phyloP scores from a whole-genome alignment of 2,113 vertebrate genomes.

The Corydoras sp. region DNA sequence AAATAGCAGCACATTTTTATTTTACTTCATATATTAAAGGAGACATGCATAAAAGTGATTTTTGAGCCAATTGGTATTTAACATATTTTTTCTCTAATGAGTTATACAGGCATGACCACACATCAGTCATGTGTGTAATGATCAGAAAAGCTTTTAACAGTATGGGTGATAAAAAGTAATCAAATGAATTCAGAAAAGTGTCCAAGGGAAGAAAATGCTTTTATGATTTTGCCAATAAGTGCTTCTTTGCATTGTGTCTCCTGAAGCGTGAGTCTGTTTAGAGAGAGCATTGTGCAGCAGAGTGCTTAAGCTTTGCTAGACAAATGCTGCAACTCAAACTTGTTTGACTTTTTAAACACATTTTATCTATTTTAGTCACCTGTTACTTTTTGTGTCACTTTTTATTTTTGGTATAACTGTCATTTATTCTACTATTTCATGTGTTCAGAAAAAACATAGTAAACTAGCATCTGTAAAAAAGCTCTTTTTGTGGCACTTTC shows the following conservation, averaged over 20 bases:
- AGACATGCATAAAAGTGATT: no score
- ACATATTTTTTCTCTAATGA: not conserved
- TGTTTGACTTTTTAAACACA: no score
- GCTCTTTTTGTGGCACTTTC: conserved; percentile 26
- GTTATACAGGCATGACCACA: not conserved
- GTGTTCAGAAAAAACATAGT: conserved; percentile 30
- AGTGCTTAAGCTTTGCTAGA: conserved; percentile 20
- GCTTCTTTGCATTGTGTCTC: conserved; percentile 20
- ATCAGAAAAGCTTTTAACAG: not conserved
- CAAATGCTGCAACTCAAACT: conserved; percentile 39
- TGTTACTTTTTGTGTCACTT: no score
- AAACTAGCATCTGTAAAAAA: conserved; percentile 36
- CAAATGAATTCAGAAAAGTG: not conserved
- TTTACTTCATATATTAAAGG: no score
- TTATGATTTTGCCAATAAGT: conserved; percentile 36
- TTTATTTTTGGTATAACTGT: no score
- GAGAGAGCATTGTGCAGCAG: conserved; percentile 16
- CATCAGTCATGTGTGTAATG: not conserved
- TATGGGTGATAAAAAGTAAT: not conserved
- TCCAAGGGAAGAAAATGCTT: not conserved
- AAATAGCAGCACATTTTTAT: no score
- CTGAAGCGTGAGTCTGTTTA: conserved; percentile 32
- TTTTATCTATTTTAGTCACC: no score
- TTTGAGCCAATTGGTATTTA: not conserved
- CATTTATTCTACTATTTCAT: conserved; percentile 44